These are phyloP conservation scores for Tadarida brasiliensis DNA, from an alignment of 2,797 vertebrate genomes.

Conservation along the genomic window DNA sequence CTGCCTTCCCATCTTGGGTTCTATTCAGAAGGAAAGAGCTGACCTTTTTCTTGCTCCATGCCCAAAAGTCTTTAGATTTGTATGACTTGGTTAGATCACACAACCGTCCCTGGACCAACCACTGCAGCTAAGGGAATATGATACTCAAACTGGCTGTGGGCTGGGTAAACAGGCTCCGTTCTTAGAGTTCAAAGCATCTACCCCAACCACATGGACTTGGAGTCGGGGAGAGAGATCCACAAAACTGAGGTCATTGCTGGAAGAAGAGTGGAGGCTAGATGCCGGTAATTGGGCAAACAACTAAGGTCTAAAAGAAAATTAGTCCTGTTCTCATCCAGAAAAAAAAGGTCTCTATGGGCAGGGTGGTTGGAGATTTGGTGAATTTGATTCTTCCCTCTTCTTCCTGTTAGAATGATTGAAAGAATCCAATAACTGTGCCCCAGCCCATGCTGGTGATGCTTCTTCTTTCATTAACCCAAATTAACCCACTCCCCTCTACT, in stretches of 20 bases:
- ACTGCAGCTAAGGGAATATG: not conserved
- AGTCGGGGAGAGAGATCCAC: not conserved
- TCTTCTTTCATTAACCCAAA: not conserved
- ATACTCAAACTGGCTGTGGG: not conserved
- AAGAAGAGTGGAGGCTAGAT: not conserved
- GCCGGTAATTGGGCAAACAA: not conserved
- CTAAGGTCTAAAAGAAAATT: not conserved
- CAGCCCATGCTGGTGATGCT: not conserved
- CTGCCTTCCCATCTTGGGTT: not conserved
- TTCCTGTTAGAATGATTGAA: not conserved
- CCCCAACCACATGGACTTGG: not conserved
- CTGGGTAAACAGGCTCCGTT: not conserved
- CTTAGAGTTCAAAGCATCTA: not conserved
- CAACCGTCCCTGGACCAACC: not conserved
- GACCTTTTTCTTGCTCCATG: not conserved
- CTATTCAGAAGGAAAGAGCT: not conserved
- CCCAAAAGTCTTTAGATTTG: not conserved
- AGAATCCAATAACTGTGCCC: not conserved
- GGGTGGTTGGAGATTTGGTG: not conserved
- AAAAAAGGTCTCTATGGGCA: not conserved
- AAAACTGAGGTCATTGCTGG: not conserved
- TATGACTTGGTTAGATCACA: not conserved
- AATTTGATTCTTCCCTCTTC: not conserved
- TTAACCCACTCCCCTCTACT: not conserved
- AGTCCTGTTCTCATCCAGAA: not conserved